Base-by-base conservation (phyloP, 2,113 vertebrate species). In the Solea solea region DNA sequence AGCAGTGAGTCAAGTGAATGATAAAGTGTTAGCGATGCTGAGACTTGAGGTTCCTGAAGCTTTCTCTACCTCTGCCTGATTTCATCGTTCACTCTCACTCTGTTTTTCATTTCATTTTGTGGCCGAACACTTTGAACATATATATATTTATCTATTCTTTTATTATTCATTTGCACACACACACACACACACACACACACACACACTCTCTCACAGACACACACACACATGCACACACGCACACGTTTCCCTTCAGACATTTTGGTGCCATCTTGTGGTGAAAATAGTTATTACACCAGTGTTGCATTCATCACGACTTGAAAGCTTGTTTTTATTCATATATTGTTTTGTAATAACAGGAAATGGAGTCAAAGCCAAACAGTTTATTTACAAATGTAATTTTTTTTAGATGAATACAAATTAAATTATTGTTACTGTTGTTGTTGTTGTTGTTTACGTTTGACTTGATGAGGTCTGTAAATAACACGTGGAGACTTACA, bases 1-100 rank as follows among this genome's bases (percentile, higher is more conserved):
- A 34, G 34, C 21, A 21, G 21, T 21, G 21, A 21, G 21, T 21
- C 1, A 21, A 21, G 21, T 21, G 21, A 21, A 21, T 21, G 21
- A 21, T 34, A 34, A 34, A 34, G 5, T 34, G 34, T 34, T 34
- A 34, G 1, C 16, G 12, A 78, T 54, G 42, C 46, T 34, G 34
- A 60, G n/a, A 74, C 67, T 40, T 51, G 21, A 60, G n/a, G n/a
- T n/a, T n/a, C n/a, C n/a, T n/a, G n/a, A n/a, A n/a, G n/a, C n/a
- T n/a, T n/a, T 63, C 58, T 77, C 83, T 84, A 84, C 81, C 77
- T 86, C 74, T 67, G 67, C 55, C 64, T 78, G 72, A 65, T 46
- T 74, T 42, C 58, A 76, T 70, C 54, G 42, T 12, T 13, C 16
- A 0, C 4, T 46, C 21, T 44, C 39, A 63, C 40, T 51, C 12